Percentiles rank a stretch among this genome's conserved stretches.
phyloP scores from a whole-genome alignment of 2,113 vertebrate genomes.

The Bujurquina vittata region DNA sequence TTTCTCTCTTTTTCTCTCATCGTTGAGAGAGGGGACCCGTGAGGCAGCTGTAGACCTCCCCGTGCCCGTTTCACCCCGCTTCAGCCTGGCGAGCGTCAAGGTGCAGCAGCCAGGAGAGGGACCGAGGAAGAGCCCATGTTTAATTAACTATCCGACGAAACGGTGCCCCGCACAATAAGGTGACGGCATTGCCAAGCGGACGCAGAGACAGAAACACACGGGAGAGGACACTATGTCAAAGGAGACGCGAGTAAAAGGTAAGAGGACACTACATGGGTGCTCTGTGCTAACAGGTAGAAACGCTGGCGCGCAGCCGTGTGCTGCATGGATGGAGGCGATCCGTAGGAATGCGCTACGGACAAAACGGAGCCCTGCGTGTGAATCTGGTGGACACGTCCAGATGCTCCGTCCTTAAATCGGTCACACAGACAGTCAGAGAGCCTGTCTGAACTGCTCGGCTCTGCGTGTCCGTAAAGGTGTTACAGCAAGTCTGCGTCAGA shows the following conservation, averaged over 20 bases:
- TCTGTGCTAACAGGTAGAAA: constrained; percentile 71
- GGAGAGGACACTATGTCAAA: constrained; percentile 77
- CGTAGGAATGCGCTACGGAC: constrained; percentile 73
- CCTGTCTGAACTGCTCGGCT: not conserved
- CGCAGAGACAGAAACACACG: constrained; percentile 13
- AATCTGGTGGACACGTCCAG: not conserved
- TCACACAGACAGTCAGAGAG: not conserved
- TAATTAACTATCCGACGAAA: constrained; percentile 41
- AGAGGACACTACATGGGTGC: constrained; percentile 12
- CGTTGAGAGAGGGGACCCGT: constrained; percentile 27
- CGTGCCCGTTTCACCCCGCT: constrained; percentile 31
- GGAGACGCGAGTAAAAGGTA: constrained; percentile 77
- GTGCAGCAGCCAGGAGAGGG: constrained; percentile 55
- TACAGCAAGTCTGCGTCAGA: constrained; percentile 13
- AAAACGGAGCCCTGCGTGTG: not conserved
- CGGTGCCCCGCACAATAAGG: constrained; percentile 14
- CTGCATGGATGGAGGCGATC: constrained; percentile 43
- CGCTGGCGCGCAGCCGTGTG: constrained; percentile 41
- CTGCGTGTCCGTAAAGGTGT: constrained; percentile 2
- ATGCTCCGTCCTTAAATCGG: not conserved
- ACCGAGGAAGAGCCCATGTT: constrained; percentile 39
- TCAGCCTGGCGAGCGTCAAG: constrained; percentile 47
- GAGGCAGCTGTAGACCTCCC: constrained; percentile 28
- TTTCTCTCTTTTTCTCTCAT: not conserved
- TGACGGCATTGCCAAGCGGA: constrained; percentile 31